Conservation (phyloP, 2,113 vertebrate genomes). For the Pelecanoides urinatrix region DNA sequence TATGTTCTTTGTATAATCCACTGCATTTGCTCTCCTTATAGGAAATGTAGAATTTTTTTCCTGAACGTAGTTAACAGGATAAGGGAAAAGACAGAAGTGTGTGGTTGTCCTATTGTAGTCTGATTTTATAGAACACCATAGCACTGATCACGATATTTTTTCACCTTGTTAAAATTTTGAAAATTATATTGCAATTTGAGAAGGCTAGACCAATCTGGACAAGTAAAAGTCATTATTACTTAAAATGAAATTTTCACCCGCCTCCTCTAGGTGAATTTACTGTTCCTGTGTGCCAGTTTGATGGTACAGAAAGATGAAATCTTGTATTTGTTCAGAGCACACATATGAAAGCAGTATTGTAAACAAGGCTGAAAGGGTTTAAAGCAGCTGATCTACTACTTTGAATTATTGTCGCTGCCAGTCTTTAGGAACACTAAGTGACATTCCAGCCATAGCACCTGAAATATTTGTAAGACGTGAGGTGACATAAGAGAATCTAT, state of each 20-base stretch:
- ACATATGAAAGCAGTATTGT: not conserved
- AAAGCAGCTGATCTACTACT: not conserved
- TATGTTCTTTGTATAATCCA: not conserved
- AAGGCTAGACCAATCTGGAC: not conserved
- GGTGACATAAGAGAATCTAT: not conserved
- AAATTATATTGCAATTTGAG: not conserved
- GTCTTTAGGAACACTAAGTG: not conserved
- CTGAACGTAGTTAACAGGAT: not conserved
- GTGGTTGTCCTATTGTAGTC: not conserved
- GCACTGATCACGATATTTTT: not conserved
- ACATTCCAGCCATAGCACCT: not conserved
- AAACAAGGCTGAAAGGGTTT: not conserved
- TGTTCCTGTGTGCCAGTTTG: not conserved
- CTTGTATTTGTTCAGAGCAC: not conserved
- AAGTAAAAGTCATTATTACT: not conserved
- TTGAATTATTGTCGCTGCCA: not conserved
- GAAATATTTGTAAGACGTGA: not conserved
- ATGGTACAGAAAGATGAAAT: not conserved
- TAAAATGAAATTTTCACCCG: not conserved
- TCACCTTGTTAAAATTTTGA: not conserved
- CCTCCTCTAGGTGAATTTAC: not conserved
- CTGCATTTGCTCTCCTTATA: not conserved
- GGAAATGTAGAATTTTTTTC: not conserved
- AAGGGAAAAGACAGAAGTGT: not conserved
- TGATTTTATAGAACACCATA: not conserved